Percentiles rank a stretch among this genome's conserved stretches.
Conservation (phyloP, 2,113 vertebrate genomes). For the Empidonax alnorum region DNA sequence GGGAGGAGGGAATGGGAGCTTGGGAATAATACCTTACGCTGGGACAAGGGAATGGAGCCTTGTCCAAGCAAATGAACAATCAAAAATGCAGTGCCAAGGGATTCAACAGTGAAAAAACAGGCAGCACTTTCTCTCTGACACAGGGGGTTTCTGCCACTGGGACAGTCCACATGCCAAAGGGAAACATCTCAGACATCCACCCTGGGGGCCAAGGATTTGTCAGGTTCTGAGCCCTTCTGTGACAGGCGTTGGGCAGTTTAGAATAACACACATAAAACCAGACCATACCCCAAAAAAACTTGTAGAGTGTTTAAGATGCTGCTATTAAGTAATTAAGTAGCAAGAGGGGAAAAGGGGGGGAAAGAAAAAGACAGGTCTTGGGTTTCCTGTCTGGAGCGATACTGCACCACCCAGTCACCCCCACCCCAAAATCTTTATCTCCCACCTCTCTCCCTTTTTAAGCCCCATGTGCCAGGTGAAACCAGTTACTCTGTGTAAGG, state of each 20-base stretch:
- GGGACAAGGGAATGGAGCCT: background rate
- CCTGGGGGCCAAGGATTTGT: background rate
- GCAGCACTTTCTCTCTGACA: background rate
- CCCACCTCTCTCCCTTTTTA: background rate
- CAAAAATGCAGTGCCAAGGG: background rate
- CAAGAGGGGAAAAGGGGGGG: background rate
- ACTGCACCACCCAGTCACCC: background rate
- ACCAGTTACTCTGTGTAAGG: background rate
- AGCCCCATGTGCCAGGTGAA: background rate
- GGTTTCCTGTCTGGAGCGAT: background rate
- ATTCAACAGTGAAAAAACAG: background rate
- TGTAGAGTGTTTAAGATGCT: background rate
- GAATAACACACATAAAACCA: background rate
- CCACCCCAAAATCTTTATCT: background rate
- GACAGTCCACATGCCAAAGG: background rate
- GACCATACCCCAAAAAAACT: too few relatives aligned
- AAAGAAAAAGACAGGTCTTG: background rate
- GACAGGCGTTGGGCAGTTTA: background rate
- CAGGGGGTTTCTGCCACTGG: fast-evolving
- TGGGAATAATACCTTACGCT: background rate
- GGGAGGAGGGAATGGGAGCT: background rate
- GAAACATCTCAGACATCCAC: background rate
- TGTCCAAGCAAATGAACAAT: background rate
- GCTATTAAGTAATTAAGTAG: background rate
- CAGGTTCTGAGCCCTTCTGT: background rate